Percentiles rank a stretch among this genome's conserved stretches.
phyloP scores from a whole-genome alignment of 2,888 invertebrate species.

The Dascillus cervinus region DNA sequence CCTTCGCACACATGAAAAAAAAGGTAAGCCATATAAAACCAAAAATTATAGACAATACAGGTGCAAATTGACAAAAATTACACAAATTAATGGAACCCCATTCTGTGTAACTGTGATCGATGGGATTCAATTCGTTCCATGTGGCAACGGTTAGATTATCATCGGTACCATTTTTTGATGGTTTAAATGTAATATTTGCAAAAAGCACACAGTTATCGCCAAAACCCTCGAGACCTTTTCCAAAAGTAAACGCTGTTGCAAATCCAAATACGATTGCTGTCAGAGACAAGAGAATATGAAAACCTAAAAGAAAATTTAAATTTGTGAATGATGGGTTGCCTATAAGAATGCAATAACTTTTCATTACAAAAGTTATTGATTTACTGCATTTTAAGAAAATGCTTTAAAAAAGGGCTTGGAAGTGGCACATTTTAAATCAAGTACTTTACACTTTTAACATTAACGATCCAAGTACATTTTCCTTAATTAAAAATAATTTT shows the following conservation, averaged over 20 bases:
- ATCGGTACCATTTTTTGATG: neutral
- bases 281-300: slow-evolving; percentile 10
- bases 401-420: too few relatives aligned
- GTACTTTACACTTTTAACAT: too few relatives aligned
- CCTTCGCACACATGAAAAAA: slow-evolving; percentile 26
- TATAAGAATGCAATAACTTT: too few relatives aligned
- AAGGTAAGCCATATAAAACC: slow-evolving; percentile 24
- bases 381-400: too few relatives aligned
- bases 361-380: too few relatives aligned
- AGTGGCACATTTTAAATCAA: too few relatives aligned
- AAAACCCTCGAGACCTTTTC: slow-evolving; percentile 23
- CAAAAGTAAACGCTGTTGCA: slow-evolving; percentile 20
- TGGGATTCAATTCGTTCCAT: slow-evolving; percentile 1
- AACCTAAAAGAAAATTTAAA: slow-evolving; percentile 4
- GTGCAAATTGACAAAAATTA: slow-evolving; percentile 24
- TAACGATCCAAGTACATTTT: too few relatives aligned
- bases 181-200: slow-evolving; percentile 15
- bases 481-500: too few relatives aligned
- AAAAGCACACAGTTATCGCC: slow-evolving; percentile 26
- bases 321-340: too few relatives aligned
- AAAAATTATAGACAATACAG: slow-evolving; percentile 25
- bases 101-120: slow-evolving; percentile 13
- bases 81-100: slow-evolving; percentile 22
- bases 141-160: neutral
- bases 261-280: slow-evolving; percentile 19